These are phyloP conservation scores for Drosophila melanica DNA, from an alignment of 1,140 invertebrate genomes.

Conservation along the genomic window DNA sequence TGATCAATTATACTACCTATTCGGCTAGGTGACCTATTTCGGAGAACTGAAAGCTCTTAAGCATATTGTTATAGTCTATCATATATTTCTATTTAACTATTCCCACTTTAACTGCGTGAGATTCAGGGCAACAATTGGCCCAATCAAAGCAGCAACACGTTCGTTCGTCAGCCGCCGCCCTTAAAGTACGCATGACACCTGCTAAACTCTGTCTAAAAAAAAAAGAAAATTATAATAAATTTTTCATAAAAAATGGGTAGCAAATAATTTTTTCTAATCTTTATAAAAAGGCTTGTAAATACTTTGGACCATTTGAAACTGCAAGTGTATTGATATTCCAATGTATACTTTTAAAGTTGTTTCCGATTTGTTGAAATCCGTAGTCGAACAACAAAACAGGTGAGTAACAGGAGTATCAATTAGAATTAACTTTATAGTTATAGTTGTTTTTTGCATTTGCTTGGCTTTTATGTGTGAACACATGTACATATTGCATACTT, in stretches of 20 bases:
- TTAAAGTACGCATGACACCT: constrained; percentile 20
- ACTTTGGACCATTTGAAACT: no score
- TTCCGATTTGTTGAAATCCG: not conserved
- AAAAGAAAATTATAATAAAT: not conserved
- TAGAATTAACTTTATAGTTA: constrained; percentile 58
- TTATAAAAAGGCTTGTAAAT: no score
- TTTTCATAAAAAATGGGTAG: no score
- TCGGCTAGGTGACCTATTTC: constrained; percentile 18
- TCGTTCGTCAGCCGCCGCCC: not conserved
- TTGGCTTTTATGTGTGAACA: constrained; percentile 2
- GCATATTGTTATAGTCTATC: not conserved
- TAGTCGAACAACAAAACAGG: not conserved
- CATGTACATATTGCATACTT: constrained; percentile 60
- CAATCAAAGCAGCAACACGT: constrained; percentile 40
- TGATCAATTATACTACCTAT: constrained; percentile 40
- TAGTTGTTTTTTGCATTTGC: not conserved
- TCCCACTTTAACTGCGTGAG: not conserved
- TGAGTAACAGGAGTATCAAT: constrained; percentile 60
- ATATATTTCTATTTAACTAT: not conserved
- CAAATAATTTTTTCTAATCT: no score
- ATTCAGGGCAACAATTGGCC: constrained; percentile 17
- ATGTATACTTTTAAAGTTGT: not conserved
- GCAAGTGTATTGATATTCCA: no score
- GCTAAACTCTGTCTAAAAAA: constrained; percentile 11
- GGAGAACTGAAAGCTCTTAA: not conserved